A percentile compares a stretch with the other conserved stretches of the same genome.
Evolutionary conservation across 2,888 invertebrate species (phyloP).

Genomic region (Augochlorella aurata): DNA sequence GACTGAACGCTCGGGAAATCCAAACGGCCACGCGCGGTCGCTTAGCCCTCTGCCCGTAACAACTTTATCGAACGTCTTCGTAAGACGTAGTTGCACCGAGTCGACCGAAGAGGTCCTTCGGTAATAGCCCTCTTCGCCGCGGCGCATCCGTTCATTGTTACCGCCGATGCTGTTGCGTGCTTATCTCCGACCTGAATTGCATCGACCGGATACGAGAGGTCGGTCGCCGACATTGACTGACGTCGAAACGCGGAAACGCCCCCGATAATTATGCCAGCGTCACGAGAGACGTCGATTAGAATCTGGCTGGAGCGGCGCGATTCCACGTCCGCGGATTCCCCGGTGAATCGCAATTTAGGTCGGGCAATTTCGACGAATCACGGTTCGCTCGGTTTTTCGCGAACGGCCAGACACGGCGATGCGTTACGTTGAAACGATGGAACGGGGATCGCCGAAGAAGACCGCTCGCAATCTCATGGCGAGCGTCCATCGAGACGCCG

Average conservation of each 20-base stretch:
- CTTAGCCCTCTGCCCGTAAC: no score
- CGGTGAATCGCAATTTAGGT: neutral
- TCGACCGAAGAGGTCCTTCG: conserved; percentile 29
- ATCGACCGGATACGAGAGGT: conserved; percentile 43
- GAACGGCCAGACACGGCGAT: neutral
- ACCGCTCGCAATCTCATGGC: neutral
- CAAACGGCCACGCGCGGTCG: no score
- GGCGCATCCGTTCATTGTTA: conserved; percentile 47
- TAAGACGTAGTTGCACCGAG: neutral
- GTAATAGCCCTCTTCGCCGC: conserved; percentile 33
- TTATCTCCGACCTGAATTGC: conserved; percentile 62
- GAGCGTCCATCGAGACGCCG: conserved; percentile 7
- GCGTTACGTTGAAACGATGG: neutral
- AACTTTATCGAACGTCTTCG: conserved; percentile 29
- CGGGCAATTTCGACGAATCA: neutral
- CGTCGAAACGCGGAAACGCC: conserved; percentile 57
- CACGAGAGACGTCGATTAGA: conserved; percentile 30
- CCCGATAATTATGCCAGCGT: conserved; percentile 50
- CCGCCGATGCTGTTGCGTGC: conserved; percentile 43
- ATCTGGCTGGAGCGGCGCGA: conserved; percentile 9
- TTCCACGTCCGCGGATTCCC: neutral
- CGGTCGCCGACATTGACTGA: conserved; percentile 58
- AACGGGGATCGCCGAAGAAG: neutral
- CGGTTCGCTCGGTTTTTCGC: neutral
- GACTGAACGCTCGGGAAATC: no score